phyloP scores from a whole-genome alignment of 2,113 vertebrate genomes.

The Pelodiscus sinensis region DNA sequence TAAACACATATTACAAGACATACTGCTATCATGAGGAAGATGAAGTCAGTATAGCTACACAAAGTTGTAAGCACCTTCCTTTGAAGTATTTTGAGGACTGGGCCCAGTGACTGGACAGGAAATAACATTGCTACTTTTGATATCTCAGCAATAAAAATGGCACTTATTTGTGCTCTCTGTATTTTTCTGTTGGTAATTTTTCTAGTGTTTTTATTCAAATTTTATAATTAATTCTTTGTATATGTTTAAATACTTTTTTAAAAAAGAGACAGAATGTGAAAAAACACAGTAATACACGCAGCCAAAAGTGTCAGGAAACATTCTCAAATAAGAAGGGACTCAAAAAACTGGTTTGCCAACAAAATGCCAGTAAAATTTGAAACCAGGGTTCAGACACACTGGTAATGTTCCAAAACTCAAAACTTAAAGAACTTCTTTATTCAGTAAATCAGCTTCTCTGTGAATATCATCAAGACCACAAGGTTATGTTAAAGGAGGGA shows the following conservation, averaged over 20 bases:
- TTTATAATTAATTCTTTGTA: constrained; percentile 71
- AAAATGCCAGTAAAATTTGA: constrained; percentile 82
- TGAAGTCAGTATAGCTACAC: background rate
- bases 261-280: constrained; percentile 65
- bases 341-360: constrained; percentile 76
- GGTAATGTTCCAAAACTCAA: constrained; percentile 76
- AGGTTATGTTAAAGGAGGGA: constrained; percentile 66
- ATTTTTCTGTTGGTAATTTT: constrained; percentile 51
- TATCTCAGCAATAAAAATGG: background rate
- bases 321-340: constrained; percentile 73
- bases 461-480: constrained; percentile 78
- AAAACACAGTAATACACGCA: constrained; percentile 61
- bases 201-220: constrained; percentile 36
- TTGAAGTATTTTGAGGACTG: constrained; percentile 22
- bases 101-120: background rate
- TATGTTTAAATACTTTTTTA: constrained; percentile 61
- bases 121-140: background rate
- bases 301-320: constrained; percentile 80
- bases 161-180: background rate
- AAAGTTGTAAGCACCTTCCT: constrained; percentile 8
- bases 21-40: background rate
- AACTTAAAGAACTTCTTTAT: constrained; percentile 82
- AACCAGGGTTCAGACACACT: constrained; percentile 77
- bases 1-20: background rate
- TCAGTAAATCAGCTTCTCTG: constrained; percentile 81